Base-by-base conservation (phyloP, 2,888 invertebrate genomes). In the Onchidella celtica region DNA sequence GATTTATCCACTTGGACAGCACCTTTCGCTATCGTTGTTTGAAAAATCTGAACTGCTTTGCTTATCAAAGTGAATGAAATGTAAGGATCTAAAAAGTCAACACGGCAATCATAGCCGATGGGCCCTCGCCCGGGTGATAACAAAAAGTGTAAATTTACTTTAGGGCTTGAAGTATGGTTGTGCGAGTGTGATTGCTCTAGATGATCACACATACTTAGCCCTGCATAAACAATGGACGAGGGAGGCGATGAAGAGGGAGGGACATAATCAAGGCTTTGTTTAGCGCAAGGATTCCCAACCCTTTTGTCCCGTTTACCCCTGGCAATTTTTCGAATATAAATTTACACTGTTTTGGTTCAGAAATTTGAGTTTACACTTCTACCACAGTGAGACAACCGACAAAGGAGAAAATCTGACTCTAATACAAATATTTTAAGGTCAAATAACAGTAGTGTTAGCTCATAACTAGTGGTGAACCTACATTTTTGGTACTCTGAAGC, bases 41-140 rank as follows among this genome's bases (percentile, higher is more conserved):
- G 27, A 59, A 34, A 72, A n/a, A 27, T 59, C 57, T 36, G 55
- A 32, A 72, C 34, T 34, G 38, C n/a, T 27, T 40, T 75, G 63
- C 75, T 75, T 75, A 75, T 75, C 75, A 47, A 36, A 63, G 63
- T 63, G 75, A 75, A 65, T 75, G 38, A 9, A 63, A 29, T 38
- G 61, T 75, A 27, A 27, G 29, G 63, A 63, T 11, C 34, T 29
- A 27, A 61, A 36, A 65, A 38, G 75, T 63, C 63, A 61, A 63
- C 75, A 63, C 21, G 9, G 17, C 36, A 63, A 63, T 27, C 63
- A 40, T 63, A 27, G 63, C 36, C 75, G 27, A 75, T 29, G 29
- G 24, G 38, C 32, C 63, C 36, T 75, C 47, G 63, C 40, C 34
- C 40, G 29, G 24, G 24, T 29, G 63, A 63, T 75, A 75, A 75